A percentile compares a stretch with the other conserved stretches of the same genome.
Evolutionary conservation across 2,113 vertebrate species (phyloP).

Genomic region (Gopherus evgoodei): DNA sequence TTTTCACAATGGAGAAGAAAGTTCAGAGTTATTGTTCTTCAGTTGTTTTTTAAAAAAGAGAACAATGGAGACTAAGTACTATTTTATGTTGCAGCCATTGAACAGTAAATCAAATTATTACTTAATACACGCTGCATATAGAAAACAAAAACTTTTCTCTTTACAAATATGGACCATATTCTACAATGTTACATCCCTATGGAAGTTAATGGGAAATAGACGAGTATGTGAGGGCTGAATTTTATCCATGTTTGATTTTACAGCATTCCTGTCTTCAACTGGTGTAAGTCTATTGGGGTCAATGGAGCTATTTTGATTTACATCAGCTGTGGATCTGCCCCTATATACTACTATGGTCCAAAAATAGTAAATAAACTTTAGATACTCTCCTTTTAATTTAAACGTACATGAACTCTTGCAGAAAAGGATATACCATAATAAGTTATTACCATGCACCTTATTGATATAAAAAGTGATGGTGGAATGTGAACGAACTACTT

Average conservation of each 20-base stretch:
- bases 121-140: background rate
- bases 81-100: background rate
- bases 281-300: background rate
- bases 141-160: background rate
- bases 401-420: background rate
- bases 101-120: background rate
- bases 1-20: background rate
- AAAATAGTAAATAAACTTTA: no score
- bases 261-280: background rate
- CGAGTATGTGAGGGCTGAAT: background rate
- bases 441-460: background rate
- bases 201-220: background rate
- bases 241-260: background rate
- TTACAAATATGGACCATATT: background rate
- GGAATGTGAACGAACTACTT: background rate
- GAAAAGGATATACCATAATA: background rate
- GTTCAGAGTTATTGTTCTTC: background rate
- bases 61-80: background rate
- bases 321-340: background rate
- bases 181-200: background rate
- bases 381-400: background rate
- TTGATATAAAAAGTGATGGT: conserved; percentile 23
- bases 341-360: background rate
- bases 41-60: background rate
- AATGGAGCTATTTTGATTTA: background rate